Base-by-base conservation (phyloP, 2,888 invertebrate genomes). In the Callyntrura guangdongensis region DNA sequence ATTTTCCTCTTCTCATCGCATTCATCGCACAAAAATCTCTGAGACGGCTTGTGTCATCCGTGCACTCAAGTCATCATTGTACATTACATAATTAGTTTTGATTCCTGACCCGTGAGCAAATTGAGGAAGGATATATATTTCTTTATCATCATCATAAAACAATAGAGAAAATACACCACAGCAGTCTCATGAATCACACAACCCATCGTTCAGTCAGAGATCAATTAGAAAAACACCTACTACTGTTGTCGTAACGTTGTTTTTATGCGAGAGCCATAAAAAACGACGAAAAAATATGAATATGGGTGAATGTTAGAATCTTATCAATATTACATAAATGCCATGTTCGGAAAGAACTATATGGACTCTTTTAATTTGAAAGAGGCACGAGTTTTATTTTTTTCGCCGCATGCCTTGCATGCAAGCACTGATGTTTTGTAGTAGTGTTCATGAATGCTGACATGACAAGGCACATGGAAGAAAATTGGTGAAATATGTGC, bases 51-150 rank as follows among this genome's bases (percentile, higher is more conserved):
- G 53, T 59, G 17, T 14, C 17, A 47, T 67, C 27, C 67, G 1
- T 4, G 36, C 36, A 36, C 45, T 27, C 27, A 59, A 3, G 27
- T 69, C 25, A 1, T 27, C 72, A 45, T 84, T 12, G 84, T 12
- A 45, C 25, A 25, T 14, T 61, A 53, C 2, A 74, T 59, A 85
- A 74, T 85, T 85, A 85, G 20, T 59, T 85, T 85, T 85, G 85
- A 74, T 74, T 85, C 56, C 85, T 85, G 74, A 74, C 85, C 74
- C 59, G 85, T 74, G 53, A 74, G 59, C 56, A 85, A 45, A 59
- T 85, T 85, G 74, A 72, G 85, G 85, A 85, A 85, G 85, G 45
- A 17, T 5, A 17, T 47, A 47, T 9, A 17, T 72, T 3, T 85
- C 59, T 83, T 17, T 72, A n/a, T 9, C n/a, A 47, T 47, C 59